A percentile compares a stretch with the other conserved stretches of the same genome.
These are phyloP conservation scores for Oxygymnocypris stewartii DNA, from an alignment of 2,113 vertebrate genomes.

Conservation along the genomic window DNA sequence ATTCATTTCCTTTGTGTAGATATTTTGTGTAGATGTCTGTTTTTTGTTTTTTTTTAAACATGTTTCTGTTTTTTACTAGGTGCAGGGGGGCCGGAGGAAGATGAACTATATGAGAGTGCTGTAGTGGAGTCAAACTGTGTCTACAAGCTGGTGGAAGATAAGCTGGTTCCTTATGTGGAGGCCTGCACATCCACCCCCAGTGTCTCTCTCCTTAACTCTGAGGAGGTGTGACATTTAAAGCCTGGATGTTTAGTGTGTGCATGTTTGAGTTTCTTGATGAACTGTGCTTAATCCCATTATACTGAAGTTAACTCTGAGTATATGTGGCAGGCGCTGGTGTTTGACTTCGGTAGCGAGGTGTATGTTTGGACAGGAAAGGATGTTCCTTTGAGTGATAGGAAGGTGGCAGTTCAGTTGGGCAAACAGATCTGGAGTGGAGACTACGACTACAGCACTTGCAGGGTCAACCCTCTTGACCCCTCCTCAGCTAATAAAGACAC, in stretches of 20 bases:
- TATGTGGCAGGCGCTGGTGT: slow-evolving; percentile 73
- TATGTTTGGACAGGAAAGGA: slow-evolving; percentile 82
- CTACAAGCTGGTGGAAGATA: slow-evolving; percentile 76
- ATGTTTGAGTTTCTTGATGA: neutral
- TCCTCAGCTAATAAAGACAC: slow-evolving; percentile 63
- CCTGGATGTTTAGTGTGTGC: slow-evolving; percentile 8
- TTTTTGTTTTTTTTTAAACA: neutral
- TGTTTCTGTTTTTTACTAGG: slow-evolving; percentile 57
- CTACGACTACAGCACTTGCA: slow-evolving; percentile 77
- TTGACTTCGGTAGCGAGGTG: slow-evolving; percentile 81
- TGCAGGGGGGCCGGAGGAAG: slow-evolving; percentile 79
- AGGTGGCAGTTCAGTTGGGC: slow-evolving; percentile 77
- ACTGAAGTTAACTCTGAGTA: neutral
- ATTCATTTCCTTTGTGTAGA: too few relatives aligned
- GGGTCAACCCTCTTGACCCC: slow-evolving; percentile 76
- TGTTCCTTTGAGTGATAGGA: slow-evolving; percentile 76
- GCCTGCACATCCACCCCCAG: slow-evolving; percentile 79
- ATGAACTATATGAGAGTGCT: slow-evolving; percentile 78
- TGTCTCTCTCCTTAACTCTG: slow-evolving; percentile 75
- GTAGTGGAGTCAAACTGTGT: slow-evolving; percentile 76
- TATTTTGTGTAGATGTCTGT: neutral
- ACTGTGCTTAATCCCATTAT: neutral
- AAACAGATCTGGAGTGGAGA: slow-evolving; percentile 76
- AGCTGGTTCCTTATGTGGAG: slow-evolving; percentile 76
- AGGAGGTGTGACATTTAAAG: slow-evolving; percentile 68